A percentile compares a stretch with the other conserved stretches of the same genome.
Conservation (phyloP, 2,797 vertebrate genomes). For the Masticophis lateralis region DNA sequence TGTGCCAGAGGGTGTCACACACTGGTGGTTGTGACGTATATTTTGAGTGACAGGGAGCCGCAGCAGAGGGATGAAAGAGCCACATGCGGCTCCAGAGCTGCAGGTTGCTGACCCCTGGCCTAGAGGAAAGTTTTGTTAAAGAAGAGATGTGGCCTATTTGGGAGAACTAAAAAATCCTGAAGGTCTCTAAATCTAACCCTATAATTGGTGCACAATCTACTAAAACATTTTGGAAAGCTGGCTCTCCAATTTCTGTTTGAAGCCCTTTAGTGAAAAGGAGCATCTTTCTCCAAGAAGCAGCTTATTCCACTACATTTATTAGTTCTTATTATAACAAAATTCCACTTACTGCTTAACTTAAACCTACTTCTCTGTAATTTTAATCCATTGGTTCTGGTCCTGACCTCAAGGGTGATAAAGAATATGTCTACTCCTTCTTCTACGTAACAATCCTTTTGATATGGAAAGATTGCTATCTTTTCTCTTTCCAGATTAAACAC, state of each 20-base stretch:
- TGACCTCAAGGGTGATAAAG: background rate
- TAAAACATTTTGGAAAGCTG: background rate
- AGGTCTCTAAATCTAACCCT: background rate
- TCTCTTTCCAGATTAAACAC: background rate
- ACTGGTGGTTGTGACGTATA: too few species aligned
- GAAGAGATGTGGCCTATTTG: background rate
- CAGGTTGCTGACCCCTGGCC: too few species aligned
- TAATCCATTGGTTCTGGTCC: background rate
- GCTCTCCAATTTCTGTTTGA: background rate
- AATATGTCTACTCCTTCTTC: background rate
- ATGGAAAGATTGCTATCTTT: background rate
- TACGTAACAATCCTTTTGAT: background rate
- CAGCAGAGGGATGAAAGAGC: too few species aligned
- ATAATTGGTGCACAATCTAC: background rate
- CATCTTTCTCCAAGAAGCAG: background rate
- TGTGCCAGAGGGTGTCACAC: too few species aligned
- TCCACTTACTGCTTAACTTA: background rate
- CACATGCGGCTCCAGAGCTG: too few species aligned
- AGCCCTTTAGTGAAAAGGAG: background rate
- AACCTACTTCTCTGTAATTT: background rate
- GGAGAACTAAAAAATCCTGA: background rate
- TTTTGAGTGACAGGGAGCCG: too few species aligned
- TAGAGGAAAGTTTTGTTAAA: background rate
- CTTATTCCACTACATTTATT: background rate
- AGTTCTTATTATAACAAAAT: background rate